phyloP scores from a whole-genome alignment of 2,888 invertebrate species.

The Drosophila testacea region DNA sequence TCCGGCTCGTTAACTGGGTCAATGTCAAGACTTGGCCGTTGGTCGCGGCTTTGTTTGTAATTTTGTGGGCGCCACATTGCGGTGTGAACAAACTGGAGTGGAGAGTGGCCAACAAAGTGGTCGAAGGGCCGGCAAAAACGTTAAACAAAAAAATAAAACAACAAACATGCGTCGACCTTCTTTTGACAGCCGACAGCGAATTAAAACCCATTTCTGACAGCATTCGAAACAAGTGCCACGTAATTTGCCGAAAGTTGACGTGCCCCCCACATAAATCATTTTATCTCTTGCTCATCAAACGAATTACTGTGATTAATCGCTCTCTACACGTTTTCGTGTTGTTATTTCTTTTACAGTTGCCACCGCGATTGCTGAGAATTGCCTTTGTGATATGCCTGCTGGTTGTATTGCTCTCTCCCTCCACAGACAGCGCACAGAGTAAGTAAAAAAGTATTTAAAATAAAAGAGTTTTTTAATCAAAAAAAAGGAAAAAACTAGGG shows the following conservation, averaged over 20 bases:
- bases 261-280: slow-evolving; percentile 68
- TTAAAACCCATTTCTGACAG: slow-evolving; percentile 45
- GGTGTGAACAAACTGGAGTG: slow-evolving; percentile 49
- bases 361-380: slow-evolving; percentile 87
- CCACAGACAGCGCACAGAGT: slow-evolving; percentile 87
- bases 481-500: slow-evolving; percentile 46
- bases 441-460: slow-evolving; percentile 81
- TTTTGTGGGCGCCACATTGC: slow-evolving; percentile 62
- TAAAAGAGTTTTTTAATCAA: background rate
- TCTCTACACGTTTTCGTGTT: slow-evolving; percentile 31
- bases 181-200: slow-evolving; percentile 29
- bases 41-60: slow-evolving; percentile 33
- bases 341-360: slow-evolving; percentile 85
- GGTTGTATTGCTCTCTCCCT: slow-evolving; percentile 87
- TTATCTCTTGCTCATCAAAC: slow-evolving; percentile 48
- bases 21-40: slow-evolving; percentile 63
- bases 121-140: slow-evolving; percentile 38
- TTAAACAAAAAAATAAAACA: background rate
- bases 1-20: slow-evolving; percentile 68
- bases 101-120: slow-evolving; percentile 21
- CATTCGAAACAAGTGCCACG: slow-evolving; percentile 68
- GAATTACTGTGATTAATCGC: slow-evolving; percentile 59
- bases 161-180: slow-evolving; percentile 56
- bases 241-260: slow-evolving; percentile 73
- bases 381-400: slow-evolving; percentile 86